Conservation (phyloP, 2,797 vertebrate species). For the Carduelis carduelis region DNA sequence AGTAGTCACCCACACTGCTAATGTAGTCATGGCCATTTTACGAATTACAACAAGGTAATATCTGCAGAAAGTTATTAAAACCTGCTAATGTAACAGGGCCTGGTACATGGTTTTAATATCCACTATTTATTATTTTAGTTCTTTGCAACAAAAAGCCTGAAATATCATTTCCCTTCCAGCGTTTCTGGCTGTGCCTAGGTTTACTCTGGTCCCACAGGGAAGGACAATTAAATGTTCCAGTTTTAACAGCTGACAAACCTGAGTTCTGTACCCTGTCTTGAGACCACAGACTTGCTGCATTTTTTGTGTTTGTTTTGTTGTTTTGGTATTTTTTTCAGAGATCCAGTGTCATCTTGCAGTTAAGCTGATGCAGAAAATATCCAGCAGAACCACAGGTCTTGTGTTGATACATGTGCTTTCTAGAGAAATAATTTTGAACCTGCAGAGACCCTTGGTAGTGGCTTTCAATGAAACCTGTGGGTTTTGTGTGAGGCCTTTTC, state of each 20-base stretch:
- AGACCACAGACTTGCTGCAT: not conserved
- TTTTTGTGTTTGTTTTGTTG: not conserved
- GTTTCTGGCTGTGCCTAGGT: not conserved
- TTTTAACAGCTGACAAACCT: not conserved
- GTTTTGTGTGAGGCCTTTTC: not conserved
- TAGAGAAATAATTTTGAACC: not conserved
- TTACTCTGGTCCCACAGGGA: not conserved
- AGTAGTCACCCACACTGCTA: not conserved
- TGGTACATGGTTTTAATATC: not conserved
- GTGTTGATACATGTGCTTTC: not conserved
- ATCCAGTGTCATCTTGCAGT: not conserved
- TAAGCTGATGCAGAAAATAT: not conserved
- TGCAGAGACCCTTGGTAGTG: not conserved
- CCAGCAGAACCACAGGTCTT: too few relatives aligned
- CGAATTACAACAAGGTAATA: not conserved
- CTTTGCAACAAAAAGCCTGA: not conserved
- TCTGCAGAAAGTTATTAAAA: conserved; percentile 1
- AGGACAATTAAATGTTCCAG: not conserved
- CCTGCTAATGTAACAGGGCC: not conserved
- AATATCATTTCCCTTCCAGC: not conserved
- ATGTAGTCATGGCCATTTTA: not conserved
- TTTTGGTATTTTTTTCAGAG: not conserved
- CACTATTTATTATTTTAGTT: not conserved
- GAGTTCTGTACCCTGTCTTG: not conserved
- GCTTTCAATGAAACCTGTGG: not conserved